Conservation (phyloP, 2,797 vertebrate species). For the Pelochelys cantorii region DNA sequence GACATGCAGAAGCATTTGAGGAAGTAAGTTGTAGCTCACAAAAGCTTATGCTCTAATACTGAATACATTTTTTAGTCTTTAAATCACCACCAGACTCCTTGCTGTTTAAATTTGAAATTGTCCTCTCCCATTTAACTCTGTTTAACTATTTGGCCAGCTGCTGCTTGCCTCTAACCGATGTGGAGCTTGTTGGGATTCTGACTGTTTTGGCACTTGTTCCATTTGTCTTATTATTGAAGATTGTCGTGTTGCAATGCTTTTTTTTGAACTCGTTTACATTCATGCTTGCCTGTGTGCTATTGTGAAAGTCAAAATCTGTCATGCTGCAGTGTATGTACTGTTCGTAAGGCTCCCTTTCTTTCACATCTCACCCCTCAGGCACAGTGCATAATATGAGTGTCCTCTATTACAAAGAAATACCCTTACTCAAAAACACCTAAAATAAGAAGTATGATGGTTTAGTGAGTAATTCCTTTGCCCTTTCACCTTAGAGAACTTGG, state of each 20-base stretch:
- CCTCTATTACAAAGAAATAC: constrained; percentile 54
- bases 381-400: constrained; percentile 24
- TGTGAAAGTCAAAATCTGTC: constrained; percentile 44
- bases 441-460: constrained; percentile 53
- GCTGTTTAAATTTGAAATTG: constrained; percentile 1
- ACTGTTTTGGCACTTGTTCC: not conserved
- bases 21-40: no score
- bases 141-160: constrained; percentile 33
- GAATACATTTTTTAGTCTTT: no score
- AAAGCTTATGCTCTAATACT: no score
- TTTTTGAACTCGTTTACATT: constrained; percentile 1
- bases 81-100: no score
- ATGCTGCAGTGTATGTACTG: not conserved
- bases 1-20: not conserved
- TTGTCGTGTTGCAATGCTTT: constrained; percentile 13
- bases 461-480: constrained; percentile 61
- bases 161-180: constrained; percentile 17
- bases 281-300: not conserved
- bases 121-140: not conserved
- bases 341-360: constrained; percentile 34
- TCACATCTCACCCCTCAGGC: not conserved
- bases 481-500: constrained; percentile 58
- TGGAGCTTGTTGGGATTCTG: constrained; percentile 39
- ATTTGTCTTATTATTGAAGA: not conserved
- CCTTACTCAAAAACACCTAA: constrained; percentile 9